Evolutionary conservation across 2,888 invertebrate genomes (phyloP), one percentile per base, ranked within the genome.

Genomic region (Conistra vaccinii): DNA sequence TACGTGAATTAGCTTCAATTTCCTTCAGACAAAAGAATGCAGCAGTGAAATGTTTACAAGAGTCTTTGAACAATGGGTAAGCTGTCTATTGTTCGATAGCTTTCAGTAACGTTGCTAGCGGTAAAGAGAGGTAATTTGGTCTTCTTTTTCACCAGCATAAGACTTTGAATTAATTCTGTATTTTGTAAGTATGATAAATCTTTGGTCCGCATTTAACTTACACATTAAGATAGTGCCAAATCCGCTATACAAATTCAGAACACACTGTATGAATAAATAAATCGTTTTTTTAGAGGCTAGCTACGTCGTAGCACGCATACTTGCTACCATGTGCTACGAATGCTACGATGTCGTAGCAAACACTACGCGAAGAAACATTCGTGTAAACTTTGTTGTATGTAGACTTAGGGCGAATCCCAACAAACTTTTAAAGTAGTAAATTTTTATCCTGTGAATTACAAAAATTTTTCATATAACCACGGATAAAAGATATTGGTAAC

Each of bases 311-410:
- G 39, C 39, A 17, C 17, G 6, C 4, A 17, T 17, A 17, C 35
- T 9, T n/a, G 39, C 68, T 53, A 42, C 35, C 35, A 23, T 7
- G 17, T 53, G 51, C 39, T 68, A 68, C 66, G 48, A 63, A 45
- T 12, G 42, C 62, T 45, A 63, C 29, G 63, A 63, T 17, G 5
- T 39, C 68, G 70, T 70, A 70, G 67, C 67, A 51, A 39, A 2
- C 3, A 29, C 66, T 67, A 68, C 69, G 69, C 7, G 1, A 14
- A 14, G 14, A 55, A 55, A 14, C 4, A 39, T 23, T 23, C 26
- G 9, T 39, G 20, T 67, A 20, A n/a, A 63, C 1, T 29, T 45
- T 35, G n/a, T 32, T 66, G 9, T 48, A n/a, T 42, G 6, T 23
- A 58, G 17, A 26, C 10, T 32, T 23, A 9, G 2, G 5, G 29